Percentiles rank a stretch among this genome's conserved stretches.
Evolutionary conservation across 1,140 invertebrate genomes (phyloP).

Genomic region (Heliconius hermathena): DNA sequence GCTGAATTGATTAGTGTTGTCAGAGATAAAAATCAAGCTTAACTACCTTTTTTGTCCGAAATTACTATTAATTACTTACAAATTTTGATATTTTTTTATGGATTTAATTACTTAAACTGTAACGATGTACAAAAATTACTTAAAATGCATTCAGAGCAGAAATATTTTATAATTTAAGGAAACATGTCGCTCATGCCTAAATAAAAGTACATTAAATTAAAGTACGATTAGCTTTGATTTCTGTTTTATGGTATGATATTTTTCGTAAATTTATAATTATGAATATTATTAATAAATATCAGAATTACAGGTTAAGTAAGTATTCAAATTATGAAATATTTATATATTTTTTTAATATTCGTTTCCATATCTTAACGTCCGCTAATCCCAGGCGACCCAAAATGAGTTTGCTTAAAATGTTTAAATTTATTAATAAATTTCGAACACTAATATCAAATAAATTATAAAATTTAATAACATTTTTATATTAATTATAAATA

Average conservation of each 20-base stretch:
- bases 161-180: not conserved
- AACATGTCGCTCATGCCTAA: not conserved
- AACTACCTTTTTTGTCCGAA: conserved; percentile 19
- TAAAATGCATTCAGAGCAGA: not conserved
- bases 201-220: not conserved
- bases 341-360: not conserved
- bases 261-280: not conserved
- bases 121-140: conserved; percentile 1
- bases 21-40: conserved; percentile 25
- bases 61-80: conserved; percentile 25
- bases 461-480: not conserved
- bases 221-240: not conserved
- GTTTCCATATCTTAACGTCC: not conserved
- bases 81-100: conserved; percentile 14
- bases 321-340: too few relatives aligned
- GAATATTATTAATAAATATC: not conserved
- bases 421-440: conserved; percentile 8
- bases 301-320: too few relatives aligned
- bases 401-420: not conserved
- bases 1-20: conserved; percentile 23
- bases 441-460: not conserved
- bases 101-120: conserved; percentile 7
- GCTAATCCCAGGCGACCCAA: not conserved
- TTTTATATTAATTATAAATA: conserved; percentile 9
- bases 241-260: not conserved